Evolutionary conservation across 1,140 invertebrate species (phyloP), one percentile per base, ranked within the genome.

Genomic region (Drosophila persimilis): DNA sequence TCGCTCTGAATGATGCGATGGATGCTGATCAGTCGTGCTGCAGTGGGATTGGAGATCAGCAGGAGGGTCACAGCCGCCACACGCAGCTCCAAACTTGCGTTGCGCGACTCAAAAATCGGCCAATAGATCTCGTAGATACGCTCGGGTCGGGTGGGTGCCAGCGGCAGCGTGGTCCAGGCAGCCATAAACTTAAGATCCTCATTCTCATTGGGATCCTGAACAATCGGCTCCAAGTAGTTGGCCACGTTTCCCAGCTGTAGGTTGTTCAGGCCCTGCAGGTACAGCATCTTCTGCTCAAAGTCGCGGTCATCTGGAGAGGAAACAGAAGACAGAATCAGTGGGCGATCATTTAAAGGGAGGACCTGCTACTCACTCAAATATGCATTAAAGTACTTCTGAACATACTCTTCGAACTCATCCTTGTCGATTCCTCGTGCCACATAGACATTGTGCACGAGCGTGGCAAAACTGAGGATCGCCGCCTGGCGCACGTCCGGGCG

Each of bases 341-440:
- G 11, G 9, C 0, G 8, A 15, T 44, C 46, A 20, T 13, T 46
- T 20, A 13, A 13, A 46, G 15, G 24, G 29, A 13, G 1, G 22
- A 48, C 39, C 41, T 24, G 7, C 1, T 24, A 88, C 89, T 88
- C 54, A 91, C 91, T 85, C 6, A 90, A 59, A 55, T 89, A 91
- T 3, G 88, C 53, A 66, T 91, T 89, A 48, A 95, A 93, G 79
- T 95, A 95, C 45, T 94, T 93, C 71, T 94, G 93, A 6, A 95
- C 94, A 59, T 95, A 95, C 80, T 94, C 94, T 61, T 96, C 95
- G 24, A 95, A 93, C 57, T 94, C 94, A 63, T 95, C 95, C 47
- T 93, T 79, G 73, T 93, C 92, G 70, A 95, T 93, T 76, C 91
- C 69, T 20, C 78, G 75, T 51, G 88, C 90, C 11, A 92, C 91